A percentile compares a stretch with the other conserved stretches of the same genome.
Evolutionary conservation across 2,888 invertebrate genomes (phyloP).

Genomic region (Thera obeliscata): DNA sequence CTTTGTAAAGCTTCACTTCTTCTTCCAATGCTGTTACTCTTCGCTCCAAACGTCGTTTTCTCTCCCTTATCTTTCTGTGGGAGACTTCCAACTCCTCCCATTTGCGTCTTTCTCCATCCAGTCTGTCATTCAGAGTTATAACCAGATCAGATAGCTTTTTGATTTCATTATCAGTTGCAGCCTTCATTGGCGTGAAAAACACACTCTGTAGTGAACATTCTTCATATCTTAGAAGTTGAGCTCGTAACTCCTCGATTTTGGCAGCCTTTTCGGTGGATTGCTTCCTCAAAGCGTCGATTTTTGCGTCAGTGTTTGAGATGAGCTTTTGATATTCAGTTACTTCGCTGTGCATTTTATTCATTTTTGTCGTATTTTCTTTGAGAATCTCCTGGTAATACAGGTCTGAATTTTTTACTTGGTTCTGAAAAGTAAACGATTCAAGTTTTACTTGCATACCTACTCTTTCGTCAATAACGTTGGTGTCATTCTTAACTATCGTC

Average conservation of each 20-base stretch:
- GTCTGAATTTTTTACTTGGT: slow-evolving; percentile 77
- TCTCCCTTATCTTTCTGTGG: slow-evolving; percentile 84
- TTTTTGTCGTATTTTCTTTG: slow-evolving; percentile 77
- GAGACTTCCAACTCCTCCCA: slow-evolving; percentile 84
- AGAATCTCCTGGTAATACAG: slow-evolving; percentile 78
- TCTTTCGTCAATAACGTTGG: too few relatives aligned
- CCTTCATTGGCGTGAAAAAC: slow-evolving; percentile 80
- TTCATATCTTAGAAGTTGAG: slow-evolving; percentile 73
- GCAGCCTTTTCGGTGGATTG: slow-evolving; percentile 75
- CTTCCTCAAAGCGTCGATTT: slow-evolving; percentile 78
- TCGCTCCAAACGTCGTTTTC: slow-evolving; percentile 67
- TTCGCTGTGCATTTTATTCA: slow-evolving; percentile 76
- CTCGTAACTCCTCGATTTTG: slow-evolving; percentile 77
- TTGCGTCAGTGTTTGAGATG: slow-evolving; percentile 76
- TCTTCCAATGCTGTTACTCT: slow-evolving; percentile 58
- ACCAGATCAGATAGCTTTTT: slow-evolving; percentile 85
- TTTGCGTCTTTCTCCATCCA: slow-evolving; percentile 85
- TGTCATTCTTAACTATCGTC: too few relatives aligned
- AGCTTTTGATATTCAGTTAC: slow-evolving; percentile 70
- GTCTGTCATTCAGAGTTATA: slow-evolving; percentile 80
- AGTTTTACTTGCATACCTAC: too few relatives aligned
- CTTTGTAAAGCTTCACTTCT: slow-evolving; percentile 59
- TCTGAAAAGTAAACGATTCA: slow-evolving; percentile 53
- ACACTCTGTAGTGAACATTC: slow-evolving; percentile 79
- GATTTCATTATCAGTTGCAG: slow-evolving; percentile 86